Base-by-base conservation (phyloP, 2,113 vertebrate genomes). In the Calyptomena viridis region DNA sequence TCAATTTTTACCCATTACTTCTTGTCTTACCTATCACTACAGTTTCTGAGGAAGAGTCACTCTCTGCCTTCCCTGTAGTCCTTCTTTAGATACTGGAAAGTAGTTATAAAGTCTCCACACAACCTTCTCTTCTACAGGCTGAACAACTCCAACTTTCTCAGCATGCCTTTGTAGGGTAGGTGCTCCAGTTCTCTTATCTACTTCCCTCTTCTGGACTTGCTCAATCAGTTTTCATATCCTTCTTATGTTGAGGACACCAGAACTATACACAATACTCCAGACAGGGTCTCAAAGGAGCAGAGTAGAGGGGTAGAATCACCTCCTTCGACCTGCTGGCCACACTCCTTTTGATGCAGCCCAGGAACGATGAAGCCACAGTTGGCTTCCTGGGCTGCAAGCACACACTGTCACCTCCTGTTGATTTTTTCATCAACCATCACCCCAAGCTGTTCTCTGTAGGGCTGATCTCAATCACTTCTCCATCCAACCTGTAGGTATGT, bases 121-220 rank as follows among this genome's bases (percentile, higher is more conserved):
- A 67, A 13, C 11, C 16, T 49, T 85, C 21, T 75, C 15, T 67
- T 58, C 24, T 49, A 20, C 35, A 85, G 30, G 24, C 35, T 58
- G 20, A 58, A 42, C 10, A 67, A 19, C 4, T 2, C 10, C 42
- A 35, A 9, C 16, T 42, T 67, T 31, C 52, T 85, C 31, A 30
- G 7, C 20, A 24, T 58, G 19, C 40, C 50, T 66, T 58, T 0
- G 0, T 5, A 42, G 13, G 16, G 10, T 21, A 76, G 24, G 25
- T 58, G 44, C 25, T 58, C 25, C 44, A 58, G 52, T 35, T n/a
- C 35, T 66, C 42, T 67, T 13, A 58, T 11, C 60, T 35, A 75
- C 35, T 42, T 76, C 17, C 7, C 21, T 58, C 20, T 5, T 67
- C 42, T 67, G 60, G n/a, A 27, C 11, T 76, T 67, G 52, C 10